Percentiles rank a stretch among this genome's conserved stretches.
Evolutionary conservation across 2,888 invertebrate species (phyloP).

Genomic region (Ptychoptera contaminata): DNA sequence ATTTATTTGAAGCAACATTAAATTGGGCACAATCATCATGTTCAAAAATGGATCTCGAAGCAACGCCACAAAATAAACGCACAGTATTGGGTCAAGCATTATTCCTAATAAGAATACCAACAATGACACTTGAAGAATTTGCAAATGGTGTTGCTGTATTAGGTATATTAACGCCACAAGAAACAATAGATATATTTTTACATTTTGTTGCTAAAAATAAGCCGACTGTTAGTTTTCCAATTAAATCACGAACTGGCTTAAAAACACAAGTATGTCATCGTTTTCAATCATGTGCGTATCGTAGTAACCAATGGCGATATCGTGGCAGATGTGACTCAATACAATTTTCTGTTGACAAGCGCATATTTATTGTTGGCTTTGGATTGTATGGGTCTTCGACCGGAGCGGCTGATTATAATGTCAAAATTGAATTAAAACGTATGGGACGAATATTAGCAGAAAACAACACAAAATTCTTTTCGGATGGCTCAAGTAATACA

Average conservation of each 20-base stretch:
- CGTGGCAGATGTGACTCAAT: slow-evolving; percentile 92
- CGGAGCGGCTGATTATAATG: slow-evolving; percentile 88
- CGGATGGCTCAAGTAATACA: slow-evolving; percentile 91
- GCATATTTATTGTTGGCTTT: slow-evolving; percentile 91
- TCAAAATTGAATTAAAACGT: slow-evolving; percentile 85
- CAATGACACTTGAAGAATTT: slow-evolving; percentile 87
- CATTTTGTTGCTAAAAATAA: slow-evolving; percentile 84
- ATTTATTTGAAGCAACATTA: slow-evolving; percentile 77
- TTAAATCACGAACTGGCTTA: slow-evolving; percentile 69
- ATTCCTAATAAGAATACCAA: slow-evolving; percentile 80
- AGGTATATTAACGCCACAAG: slow-evolving; percentile 78
- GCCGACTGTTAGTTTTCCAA: slow-evolving; percentile 67
- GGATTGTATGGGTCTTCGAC: slow-evolving; percentile 93
- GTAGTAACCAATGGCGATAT: slow-evolving; percentile 95
- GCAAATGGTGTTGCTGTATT: slow-evolving; percentile 91
- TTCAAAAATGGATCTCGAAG: slow-evolving; percentile 62
- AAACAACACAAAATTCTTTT: slow-evolving; percentile 86
- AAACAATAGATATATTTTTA: slow-evolving; percentile 89
- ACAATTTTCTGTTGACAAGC: slow-evolving; percentile 88
- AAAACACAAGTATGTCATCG: slow-evolving; percentile 90
- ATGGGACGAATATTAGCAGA: slow-evolving; percentile 78
- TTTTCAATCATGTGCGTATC: slow-evolving; percentile 91
- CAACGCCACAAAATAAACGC: slow-evolving; percentile 63
- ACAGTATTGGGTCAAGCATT: slow-evolving; percentile 61
- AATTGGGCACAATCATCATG: slow-evolving; percentile 92